phyloP scores from a whole-genome alignment of 2,888 invertebrate species.

The Rhodophaea formosa region DNA sequence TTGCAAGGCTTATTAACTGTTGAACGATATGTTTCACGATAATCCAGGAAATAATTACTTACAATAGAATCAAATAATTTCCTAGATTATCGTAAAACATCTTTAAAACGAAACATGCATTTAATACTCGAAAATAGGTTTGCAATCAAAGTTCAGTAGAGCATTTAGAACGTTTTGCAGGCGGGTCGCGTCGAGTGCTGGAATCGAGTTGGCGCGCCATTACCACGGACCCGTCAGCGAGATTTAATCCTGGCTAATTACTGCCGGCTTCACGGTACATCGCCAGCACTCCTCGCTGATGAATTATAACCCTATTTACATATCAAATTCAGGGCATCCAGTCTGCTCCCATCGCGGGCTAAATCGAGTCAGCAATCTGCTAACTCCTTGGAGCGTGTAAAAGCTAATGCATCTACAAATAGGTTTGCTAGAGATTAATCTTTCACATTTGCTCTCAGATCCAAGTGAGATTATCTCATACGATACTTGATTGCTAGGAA shows the following conservation, averaged over 20 bases:
- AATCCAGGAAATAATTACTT: no score
- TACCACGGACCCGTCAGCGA: constrained; percentile 46
- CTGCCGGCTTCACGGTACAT: constrained; percentile 48
- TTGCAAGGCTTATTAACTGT: no score
- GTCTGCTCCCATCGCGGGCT: constrained; percentile 33
- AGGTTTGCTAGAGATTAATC: constrained; percentile 5
- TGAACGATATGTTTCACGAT: no score
- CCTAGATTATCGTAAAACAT: no score
- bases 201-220: constrained; percentile 48
- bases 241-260: constrained; percentile 68
- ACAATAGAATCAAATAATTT: no score
- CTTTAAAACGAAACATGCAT: background rate
- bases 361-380: constrained; percentile 53
- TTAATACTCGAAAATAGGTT: constrained; percentile 38
- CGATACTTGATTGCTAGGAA: constrained; percentile 11
- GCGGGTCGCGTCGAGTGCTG: constrained; percentile 39
- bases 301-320: constrained; percentile 50
- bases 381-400: constrained; percentile 40
- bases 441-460: constrained; percentile 8
- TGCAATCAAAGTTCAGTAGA: constrained; percentile 45
- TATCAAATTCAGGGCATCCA: constrained; percentile 44
- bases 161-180: constrained; percentile 45
- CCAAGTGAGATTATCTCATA: constrained; percentile 7
- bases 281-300: constrained; percentile 34
- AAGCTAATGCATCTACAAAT: constrained; percentile 16